phyloP scores from a whole-genome alignment of 2,888 invertebrate species.

The Drosophila nr. medialis region DNA sequence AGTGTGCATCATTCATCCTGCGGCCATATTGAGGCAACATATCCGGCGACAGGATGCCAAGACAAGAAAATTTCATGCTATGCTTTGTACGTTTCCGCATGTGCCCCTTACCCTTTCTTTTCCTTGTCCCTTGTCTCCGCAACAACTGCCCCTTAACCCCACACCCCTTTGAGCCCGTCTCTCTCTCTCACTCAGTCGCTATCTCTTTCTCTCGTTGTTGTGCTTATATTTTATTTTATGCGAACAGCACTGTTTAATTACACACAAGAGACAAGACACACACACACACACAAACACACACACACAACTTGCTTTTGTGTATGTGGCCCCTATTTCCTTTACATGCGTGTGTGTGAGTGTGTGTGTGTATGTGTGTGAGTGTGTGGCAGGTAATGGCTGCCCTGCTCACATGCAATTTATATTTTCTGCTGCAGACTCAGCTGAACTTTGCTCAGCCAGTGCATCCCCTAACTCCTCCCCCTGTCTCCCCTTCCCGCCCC shows the following conservation, averaged over 20 bases:
- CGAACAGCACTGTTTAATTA: slow-evolving; percentile 80
- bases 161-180: not conserved
- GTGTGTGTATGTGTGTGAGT: slow-evolving; percentile 32
- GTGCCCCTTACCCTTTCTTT: slow-evolving; percentile 1
- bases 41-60: slow-evolving; percentile 81
- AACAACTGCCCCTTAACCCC: not conserved
- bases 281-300: slow-evolving; percentile 22
- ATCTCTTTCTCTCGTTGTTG: slow-evolving; percentile 30
- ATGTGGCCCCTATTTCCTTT: slow-evolving; percentile 6
- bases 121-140: not conserved
- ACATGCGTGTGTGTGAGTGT: slow-evolving; percentile 6
- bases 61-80: slow-evolving; percentile 80
- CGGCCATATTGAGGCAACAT: slow-evolving; percentile 81
- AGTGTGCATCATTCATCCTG: slow-evolving; percentile 78
- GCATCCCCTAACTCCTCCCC: not conserved
- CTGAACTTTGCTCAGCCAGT: slow-evolving; percentile 52
- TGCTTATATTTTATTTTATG: slow-evolving; percentile 81
- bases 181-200: slow-evolving; percentile 4
- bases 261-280: slow-evolving; percentile 74
- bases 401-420: slow-evolving; percentile 78
- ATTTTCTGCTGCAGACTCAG: slow-evolving; percentile 56
- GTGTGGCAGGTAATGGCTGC: slow-evolving; percentile 71
- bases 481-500: no score
- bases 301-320: slow-evolving; percentile 31
- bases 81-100: slow-evolving; percentile 76